Evolutionary conservation across 1,140 invertebrate species (phyloP), one percentile per base, ranked within the genome.

Genomic region (Brachionus rotundiformis): DNA sequence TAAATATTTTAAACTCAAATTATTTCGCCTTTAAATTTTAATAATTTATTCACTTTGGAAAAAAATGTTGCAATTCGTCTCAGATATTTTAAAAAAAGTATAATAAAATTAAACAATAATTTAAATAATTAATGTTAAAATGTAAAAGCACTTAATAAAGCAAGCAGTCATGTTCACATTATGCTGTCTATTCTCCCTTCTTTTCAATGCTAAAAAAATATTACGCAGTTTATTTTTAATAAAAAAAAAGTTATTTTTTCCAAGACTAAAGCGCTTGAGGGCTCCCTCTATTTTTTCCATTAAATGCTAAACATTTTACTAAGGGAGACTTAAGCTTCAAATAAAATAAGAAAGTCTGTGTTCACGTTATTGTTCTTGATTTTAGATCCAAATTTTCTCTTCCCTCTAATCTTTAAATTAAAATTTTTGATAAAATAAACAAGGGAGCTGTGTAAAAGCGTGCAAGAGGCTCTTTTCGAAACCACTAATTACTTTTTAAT

Each of bases 381-480:
- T 54, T 54, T 54, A 54, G 19, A 54, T 54, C 25, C 25, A 63
- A 63, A 36, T 68, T 36, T 68, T 33, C 31, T 68, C 31, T 68
- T 68, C 63, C 63, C 63, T 68, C 63, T 68, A 68, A 63, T 63
- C 29, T 63, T 63, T 63, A 63, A 63, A 63, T 29, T 33, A 63
- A 33, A 63, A 63, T 63, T 29, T 11, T 63, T 54, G n/a, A 16
- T 54, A 54, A 54, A 54, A 54, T 25, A 54, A 54, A 54, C 47
- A 54, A 54, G 47, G 47, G 47, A 54, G 47, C 47, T 54, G 47
- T 54, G 47, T 54, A 19, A 19, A 54, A 54, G 47, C 47, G 47
- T 54, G 47, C 47, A 54, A 54, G 19, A 54, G 47, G 47, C 47
- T 54, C 47, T 54, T 25, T 49, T 49, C 10, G 39, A 41, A 49